Evolutionary conservation across 2,113 vertebrate genomes (phyloP).

Genomic region (Vicugna pacos): DNA sequence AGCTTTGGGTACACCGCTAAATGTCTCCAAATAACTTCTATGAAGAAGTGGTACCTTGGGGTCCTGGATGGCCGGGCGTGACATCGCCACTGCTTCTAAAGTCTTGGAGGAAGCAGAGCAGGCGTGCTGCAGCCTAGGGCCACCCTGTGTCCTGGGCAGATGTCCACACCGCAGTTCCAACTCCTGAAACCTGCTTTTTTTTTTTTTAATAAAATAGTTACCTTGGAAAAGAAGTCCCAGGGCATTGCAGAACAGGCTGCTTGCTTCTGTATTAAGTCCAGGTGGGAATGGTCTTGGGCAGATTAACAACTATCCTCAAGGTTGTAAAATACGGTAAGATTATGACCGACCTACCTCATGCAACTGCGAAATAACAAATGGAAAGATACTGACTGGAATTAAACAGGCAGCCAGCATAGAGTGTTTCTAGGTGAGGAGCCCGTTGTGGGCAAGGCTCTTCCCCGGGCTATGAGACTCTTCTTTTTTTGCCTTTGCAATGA

Average conservation of each 20-base stretch:
- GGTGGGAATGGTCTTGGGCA: not conserved
- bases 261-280: not conserved
- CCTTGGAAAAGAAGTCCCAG: not conserved
- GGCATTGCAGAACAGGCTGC: not conserved
- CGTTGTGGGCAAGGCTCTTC: not conserved
- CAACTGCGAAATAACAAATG: not conserved
- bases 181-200: not conserved
- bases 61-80: not conserved
- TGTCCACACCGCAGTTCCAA: not conserved
- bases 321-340: not conserved
- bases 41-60: not conserved
- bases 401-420: not conserved
- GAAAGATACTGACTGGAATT: not conserved
- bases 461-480: not conserved
- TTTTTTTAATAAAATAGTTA: not conserved
- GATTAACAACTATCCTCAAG: not conserved
- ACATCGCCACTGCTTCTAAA: not conserved
- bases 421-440: not conserved
- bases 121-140: not conserved
- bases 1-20: not conserved
- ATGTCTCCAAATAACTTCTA: not conserved
- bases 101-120: not conserved
- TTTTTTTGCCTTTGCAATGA: not conserved
- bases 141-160: not conserved
- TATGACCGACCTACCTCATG: not conserved